Percentiles rank a stretch among this genome's conserved stretches.
These are phyloP conservation scores for Oscheius myriophilus DNA, from an alignment of 2,888 invertebrate genomes.

Conservation along the genomic window DNA sequence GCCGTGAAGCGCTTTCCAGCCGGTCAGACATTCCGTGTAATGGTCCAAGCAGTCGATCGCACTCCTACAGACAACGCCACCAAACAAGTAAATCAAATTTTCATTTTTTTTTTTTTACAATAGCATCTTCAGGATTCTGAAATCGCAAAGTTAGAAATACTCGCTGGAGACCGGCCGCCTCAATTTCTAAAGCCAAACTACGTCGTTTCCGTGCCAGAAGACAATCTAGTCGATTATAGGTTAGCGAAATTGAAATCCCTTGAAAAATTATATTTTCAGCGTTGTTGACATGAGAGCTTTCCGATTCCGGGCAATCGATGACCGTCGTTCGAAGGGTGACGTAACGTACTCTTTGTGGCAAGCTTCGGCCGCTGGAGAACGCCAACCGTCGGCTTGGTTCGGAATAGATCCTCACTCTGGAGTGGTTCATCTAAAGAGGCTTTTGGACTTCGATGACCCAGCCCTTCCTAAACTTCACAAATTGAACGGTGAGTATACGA, in stretches of 20 bases:
- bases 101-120: neutral
- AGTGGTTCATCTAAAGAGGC: constrained; percentile 92
- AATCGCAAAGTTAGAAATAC: constrained; percentile 69
- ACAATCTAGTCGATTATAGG: constrained; percentile 89
- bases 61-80: constrained; percentile 47
- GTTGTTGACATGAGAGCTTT: constrained; percentile 96
- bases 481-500: constrained; percentile 74
- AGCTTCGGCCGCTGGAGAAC: constrained; percentile 8
- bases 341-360: constrained; percentile 16
- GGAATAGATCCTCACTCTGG: constrained; percentile 85
- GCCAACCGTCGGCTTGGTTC: constrained; percentile 28
- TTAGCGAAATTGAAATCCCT: constrained; percentile 15
- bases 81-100: constrained; percentile 24
- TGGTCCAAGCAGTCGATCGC: constrained; percentile 62
- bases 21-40: constrained; percentile 52
- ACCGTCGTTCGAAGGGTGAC: constrained; percentile 49
- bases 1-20: constrained; percentile 52
- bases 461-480: constrained; percentile 92
- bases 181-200: constrained; percentile 96
- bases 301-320: constrained; percentile 78
- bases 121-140: constrained; percentile 47
- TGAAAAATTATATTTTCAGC: constrained; percentile 74
- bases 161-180: constrained; percentile 87
- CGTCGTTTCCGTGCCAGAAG: constrained; percentile 93
- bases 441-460: constrained; percentile 94